Percentiles rank a stretch among this genome's conserved stretches.
These are phyloP conservation scores for Xiphophorus birchmanni DNA, from an alignment of 2,797 vertebrate species.

Conservation along the genomic window DNA sequence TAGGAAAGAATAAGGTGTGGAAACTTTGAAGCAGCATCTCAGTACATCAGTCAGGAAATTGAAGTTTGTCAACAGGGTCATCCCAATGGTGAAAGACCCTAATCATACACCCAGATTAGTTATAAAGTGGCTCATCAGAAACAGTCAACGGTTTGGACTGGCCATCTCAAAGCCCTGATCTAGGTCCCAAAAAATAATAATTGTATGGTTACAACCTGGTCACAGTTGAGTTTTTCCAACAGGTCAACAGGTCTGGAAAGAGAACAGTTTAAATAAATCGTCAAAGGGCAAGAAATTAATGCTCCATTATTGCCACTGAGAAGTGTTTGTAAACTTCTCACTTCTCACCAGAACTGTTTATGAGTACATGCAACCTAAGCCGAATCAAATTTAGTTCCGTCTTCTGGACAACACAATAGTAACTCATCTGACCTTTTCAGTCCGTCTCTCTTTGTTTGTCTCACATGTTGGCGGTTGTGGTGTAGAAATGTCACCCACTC, in stretches of 20 bases:
- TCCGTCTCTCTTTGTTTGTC: constrained; percentile 20
- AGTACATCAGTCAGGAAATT: background rate
- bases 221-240: background rate
- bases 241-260: background rate
- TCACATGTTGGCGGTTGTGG: constrained; percentile 31
- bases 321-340: background rate
- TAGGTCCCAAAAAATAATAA: background rate
- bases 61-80: background rate
- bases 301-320: background rate
- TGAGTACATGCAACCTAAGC: background rate
- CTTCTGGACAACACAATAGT: constrained; percentile 2
- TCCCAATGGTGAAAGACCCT: background rate
- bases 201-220: background rate
- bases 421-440: background rate
- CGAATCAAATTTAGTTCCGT: background rate
- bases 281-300: background rate
- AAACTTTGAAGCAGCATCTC: background rate
- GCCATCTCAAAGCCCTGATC: background rate
- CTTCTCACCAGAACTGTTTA: background rate
- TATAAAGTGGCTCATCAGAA: background rate
- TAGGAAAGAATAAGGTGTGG: background rate
- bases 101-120: background rate
- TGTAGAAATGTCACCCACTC: constrained; percentile 34
- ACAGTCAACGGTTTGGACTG: background rate
- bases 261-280: background rate